phyloP scores from a whole-genome alignment of 2,888 invertebrate species.

The Phyllotreta striolata region DNA sequence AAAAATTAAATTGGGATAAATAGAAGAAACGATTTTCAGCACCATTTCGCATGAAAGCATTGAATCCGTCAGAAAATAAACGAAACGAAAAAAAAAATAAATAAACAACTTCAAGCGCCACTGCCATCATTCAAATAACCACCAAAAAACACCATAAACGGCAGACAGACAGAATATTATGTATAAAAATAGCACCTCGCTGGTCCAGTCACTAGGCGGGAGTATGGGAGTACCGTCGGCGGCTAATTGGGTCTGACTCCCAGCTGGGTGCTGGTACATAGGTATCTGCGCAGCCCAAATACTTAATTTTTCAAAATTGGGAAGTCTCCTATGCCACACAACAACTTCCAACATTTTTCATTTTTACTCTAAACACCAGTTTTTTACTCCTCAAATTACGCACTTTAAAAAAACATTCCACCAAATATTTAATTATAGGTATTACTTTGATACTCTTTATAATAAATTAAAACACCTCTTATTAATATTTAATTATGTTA shows the following conservation, averaged over 20 bases:
- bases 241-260: slow-evolving; percentile 62
- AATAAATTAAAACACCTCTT: not conserved
- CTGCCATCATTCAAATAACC: slow-evolving; percentile 39
- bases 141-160: slow-evolving; percentile 35
- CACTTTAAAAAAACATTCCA: not conserved
- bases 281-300: slow-evolving; percentile 67
- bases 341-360: slow-evolving; percentile 19
- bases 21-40: too few relatives aligned
- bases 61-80: slow-evolving; percentile 12
- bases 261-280: slow-evolving; percentile 70
- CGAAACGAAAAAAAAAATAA: slow-evolving; percentile 18
- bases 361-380: not conserved
- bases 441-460: too few relatives aligned
- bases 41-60: slow-evolving; percentile 15
- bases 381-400: not conserved
- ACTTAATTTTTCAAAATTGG: slow-evolving; percentile 45
- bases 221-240: slow-evolving; percentile 61
- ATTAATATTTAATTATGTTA: not conserved
- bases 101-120: slow-evolving; percentile 38
- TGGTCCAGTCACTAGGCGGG: slow-evolving; percentile 62
- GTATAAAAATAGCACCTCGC: slow-evolving; percentile 63
- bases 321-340: slow-evolving; percentile 32
- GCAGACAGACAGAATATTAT: slow-evolving; percentile 67
- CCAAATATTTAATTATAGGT: too few relatives aligned
- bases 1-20: too few relatives aligned